Conservation (phyloP, 92 coral and sea anemone species). For the Parazoanthus darwini region DNA sequence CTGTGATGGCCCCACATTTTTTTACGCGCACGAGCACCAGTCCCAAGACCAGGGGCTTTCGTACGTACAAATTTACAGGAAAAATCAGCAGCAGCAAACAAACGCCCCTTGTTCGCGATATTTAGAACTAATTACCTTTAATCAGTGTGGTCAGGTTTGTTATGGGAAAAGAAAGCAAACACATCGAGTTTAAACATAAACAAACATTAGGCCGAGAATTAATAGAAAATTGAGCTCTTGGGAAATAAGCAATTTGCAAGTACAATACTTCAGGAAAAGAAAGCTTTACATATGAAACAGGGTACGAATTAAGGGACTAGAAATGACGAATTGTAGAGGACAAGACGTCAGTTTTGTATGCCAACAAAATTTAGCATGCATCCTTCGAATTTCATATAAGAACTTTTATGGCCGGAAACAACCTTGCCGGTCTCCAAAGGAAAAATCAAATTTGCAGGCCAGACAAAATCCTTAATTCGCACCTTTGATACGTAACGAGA, state of each 20-base stretch:
- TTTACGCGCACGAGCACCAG: not conserved
- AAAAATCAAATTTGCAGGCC: no score
- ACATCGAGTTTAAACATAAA: not conserved
- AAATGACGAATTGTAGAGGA: no score
- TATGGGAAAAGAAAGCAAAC: slow-evolving; percentile 7
- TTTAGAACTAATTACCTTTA: not conserved
- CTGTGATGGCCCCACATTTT: no score
- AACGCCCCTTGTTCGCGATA: not conserved
- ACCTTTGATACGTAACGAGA: no score
- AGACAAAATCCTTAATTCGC: no score
- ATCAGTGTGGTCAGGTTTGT: not conserved
- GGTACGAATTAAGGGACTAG: no score
- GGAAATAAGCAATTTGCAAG: not conserved
- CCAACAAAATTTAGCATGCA: no score
- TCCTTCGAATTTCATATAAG: no score
- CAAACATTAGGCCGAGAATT: not conserved
- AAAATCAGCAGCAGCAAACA: not conserved
- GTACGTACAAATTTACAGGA: not conserved
- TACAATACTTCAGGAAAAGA: not conserved
- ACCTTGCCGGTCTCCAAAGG: no score
- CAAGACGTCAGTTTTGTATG: no score
- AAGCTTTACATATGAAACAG: not conserved
- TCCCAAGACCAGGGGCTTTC: no score
- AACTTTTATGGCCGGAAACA: no score
- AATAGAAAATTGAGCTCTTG: not conserved